Evolutionary conservation across 2,888 invertebrate species (phyloP), one percentile per base, ranked within the genome.

Genomic region (Sinohyriopsis cumingii): DNA sequence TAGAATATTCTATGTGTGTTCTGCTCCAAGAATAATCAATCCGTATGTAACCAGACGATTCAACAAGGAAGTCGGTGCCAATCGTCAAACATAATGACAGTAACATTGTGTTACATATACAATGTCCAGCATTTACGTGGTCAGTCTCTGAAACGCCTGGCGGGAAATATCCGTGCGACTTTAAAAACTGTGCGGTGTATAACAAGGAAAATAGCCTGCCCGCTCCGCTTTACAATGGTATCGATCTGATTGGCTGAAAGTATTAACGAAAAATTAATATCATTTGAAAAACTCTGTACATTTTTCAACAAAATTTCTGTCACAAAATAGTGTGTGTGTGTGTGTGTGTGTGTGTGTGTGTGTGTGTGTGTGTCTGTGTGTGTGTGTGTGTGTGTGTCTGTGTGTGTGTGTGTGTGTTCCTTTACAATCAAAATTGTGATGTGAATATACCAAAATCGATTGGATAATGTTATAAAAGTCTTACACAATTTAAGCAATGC

Each of bases 101-200:
- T 82, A 3, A 73, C 79, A 1, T 24, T 84, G 19, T 69, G 72
- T 24, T 71, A 68, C 55, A 72, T 15, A 80, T 72, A 9, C 73
- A 74, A 25, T 79, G 80, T 55, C 45, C 71, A 71, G 68, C 19
- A 59, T 78, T 67, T 74, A 68, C 60, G 65, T 79, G 9, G 69
- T 76, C 53, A 83, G 82, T 0, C 24, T 83, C 2, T 75, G 85
- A 19, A 83, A 84, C 63, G 72, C 74, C 1, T 84, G 84, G 85
- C 62, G 79, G 33, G 82, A 82, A 64, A 25, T 80, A 83, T n/a
- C 84, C 85, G 15, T 84, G 83, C 68, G 60, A 63, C 5, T 78
- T 82, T 63, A 83, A 82, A 68, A 73, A 71, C 33, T 84, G 84
- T 70, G 78, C 84, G 12, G 76, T 84, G 5, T 84, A 85, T 63